Conservation (phyloP, 2,797 vertebrate genomes). For the Lycodopsis pacificus region DNA sequence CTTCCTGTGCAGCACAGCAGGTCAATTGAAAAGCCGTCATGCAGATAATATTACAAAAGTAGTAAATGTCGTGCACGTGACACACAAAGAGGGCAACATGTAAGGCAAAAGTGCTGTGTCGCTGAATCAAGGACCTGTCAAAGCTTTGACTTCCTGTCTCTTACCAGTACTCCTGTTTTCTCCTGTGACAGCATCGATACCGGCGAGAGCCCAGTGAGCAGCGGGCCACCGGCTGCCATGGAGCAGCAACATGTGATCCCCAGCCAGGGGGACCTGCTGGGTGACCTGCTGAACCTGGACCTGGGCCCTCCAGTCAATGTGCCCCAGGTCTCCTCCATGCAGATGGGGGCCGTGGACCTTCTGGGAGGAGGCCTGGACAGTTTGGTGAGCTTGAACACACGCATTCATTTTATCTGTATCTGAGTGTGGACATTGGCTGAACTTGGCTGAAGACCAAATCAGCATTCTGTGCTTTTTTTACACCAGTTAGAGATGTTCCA, state of each 20-base stretch:
- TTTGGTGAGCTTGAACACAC: slow-evolving; percentile 86
- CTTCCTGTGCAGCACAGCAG: slow-evolving; percentile 97
- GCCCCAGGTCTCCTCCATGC: slow-evolving; percentile 94
- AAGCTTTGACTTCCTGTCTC: background rate
- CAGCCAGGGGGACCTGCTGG: slow-evolving; percentile 95
- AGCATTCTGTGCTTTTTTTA: background rate
- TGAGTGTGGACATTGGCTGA: background rate
- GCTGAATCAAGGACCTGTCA: background rate
- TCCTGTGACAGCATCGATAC: slow-evolving; percentile 87
- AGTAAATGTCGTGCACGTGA: background rate
- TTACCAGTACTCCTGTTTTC: background rate
- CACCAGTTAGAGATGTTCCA: too few relatives aligned
- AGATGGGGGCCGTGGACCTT: slow-evolving; percentile 98
- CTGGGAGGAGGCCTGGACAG: slow-evolving; percentile 97
- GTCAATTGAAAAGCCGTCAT: slow-evolving; percentile 72
- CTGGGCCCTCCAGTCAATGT: slow-evolving; percentile 95
- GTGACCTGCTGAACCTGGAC: slow-evolving; percentile 97
- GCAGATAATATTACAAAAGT: background rate
- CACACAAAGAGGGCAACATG: background rate
- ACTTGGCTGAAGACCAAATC: too few relatives aligned
- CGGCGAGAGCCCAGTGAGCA: slow-evolving; percentile 94
- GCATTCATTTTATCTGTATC: background rate
- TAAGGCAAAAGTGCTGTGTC: too few relatives aligned
- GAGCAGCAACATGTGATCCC: slow-evolving; percentile 96
- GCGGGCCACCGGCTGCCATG: slow-evolving; percentile 84